These are phyloP conservation scores for Enteromius treurensis DNA, from an alignment of 2,797 vertebrate species.

Conservation along the genomic window DNA sequence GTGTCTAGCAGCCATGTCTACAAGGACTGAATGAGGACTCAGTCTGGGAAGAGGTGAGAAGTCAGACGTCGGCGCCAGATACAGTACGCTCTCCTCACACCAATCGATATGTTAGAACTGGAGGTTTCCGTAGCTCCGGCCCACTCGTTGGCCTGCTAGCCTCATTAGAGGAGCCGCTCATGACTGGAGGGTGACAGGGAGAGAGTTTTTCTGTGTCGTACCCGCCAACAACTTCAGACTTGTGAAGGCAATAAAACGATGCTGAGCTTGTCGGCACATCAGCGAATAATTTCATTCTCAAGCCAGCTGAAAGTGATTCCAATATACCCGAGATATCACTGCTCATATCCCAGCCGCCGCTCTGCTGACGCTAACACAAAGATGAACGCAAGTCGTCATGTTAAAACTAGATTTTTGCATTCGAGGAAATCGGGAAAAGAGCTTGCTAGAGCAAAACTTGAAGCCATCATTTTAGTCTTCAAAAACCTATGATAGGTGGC, in stretches of 20 bases:
- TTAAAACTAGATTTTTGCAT: background rate
- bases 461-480: background rate
- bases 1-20: background rate
- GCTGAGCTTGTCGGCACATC: background rate
- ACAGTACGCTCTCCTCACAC: background rate
- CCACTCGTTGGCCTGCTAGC: constrained; percentile 14
- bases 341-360: background rate
- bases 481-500: background rate
- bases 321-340: background rate
- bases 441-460: background rate
- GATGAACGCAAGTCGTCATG: background rate
- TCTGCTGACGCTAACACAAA: background rate
- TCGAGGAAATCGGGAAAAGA: background rate
- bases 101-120: background rate
- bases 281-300: background rate
- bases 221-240: background rate
- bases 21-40: constrained; percentile 10
- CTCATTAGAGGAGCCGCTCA: constrained; percentile 31
- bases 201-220: background rate
- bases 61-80: constrained; percentile 16
- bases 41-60: constrained; percentile 31
- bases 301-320: background rate
- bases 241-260: background rate
- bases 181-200: constrained; percentile 1
- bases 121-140: constrained; percentile 1